Evolutionary conservation across 2,797 vertebrate species (phyloP).

Genomic region (Numenius phaeopus): DNA sequence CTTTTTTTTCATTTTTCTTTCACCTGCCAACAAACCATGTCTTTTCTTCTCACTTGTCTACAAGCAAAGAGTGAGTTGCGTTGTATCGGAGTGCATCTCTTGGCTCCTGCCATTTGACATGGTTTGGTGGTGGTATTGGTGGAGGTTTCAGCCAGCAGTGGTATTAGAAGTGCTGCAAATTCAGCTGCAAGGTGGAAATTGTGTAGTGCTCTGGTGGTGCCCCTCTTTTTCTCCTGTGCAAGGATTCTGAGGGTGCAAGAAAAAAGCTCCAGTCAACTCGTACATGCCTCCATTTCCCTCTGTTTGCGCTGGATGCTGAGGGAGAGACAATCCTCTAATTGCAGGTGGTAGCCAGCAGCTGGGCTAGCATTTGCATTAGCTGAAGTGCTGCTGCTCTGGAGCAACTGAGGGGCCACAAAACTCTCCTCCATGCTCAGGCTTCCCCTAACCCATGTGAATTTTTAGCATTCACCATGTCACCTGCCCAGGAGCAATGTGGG

Average conservation of each 20-base stretch:
- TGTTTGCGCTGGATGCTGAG: neutral
- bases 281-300: neutral
- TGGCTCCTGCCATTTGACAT: neutral
- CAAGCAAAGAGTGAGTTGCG: neutral
- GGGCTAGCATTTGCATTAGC: neutral
- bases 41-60: neutral
- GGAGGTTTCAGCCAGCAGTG: neutral
- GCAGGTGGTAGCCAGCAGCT: neutral
- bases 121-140: neutral
- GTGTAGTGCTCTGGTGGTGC: neutral
- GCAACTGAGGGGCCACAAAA: neutral
- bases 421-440: neutral
- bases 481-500: neutral
- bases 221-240: neutral
- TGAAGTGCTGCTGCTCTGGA: neutral
- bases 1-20: neutral
- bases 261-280: neutral
- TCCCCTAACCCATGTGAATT: neutral
- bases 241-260: neutral
- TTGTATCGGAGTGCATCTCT: neutral
- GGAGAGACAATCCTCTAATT: neutral
- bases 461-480: neutral
- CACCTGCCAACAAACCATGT: neutral
- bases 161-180: neutral
- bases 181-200: neutral